Evolutionary conservation across 2,113 vertebrate genomes (phyloP), one percentile per base, ranked within the genome.

Genomic region (Hippocampus mohnikei): DNA sequence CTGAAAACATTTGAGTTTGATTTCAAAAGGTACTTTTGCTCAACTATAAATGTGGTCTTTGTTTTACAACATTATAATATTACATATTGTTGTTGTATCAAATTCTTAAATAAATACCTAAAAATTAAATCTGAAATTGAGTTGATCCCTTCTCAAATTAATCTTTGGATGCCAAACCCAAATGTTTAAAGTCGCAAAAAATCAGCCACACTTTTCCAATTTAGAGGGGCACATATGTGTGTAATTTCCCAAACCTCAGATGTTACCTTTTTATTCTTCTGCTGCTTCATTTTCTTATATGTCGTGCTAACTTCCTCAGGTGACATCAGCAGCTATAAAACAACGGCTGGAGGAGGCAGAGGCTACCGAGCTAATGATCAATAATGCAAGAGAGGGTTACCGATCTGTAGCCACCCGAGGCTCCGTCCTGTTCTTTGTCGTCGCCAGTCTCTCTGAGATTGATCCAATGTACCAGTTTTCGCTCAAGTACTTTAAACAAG

Each of bases 401-500:
- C 85, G 91, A 1, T 84, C 92, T 0, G 91, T 95, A 20, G 89
- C 93, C 56, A 88, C 91, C 8, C 91, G 85, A 25, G 93, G 91
- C 52, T 94, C 93, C 2, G 84, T 93, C 44, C 88, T 93, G 72
- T 93, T 93, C 79, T 96, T 95, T 58, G 90, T 93, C 50, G 92
- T 93, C 2, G 90, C 92, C 62, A 92, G 91, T 76, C 91, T 95
- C 21, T 93, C 94, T 1, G 94, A 96, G 79, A 93, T 93, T 25
- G 94, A 95, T 80, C 91, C 91, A 0, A 93, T 94, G 91, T 93
- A 95, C 81, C 93, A 94, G 60, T 94, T 94, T 79, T 94, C 94
- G 20, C 82, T 96, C 29, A 96, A 96, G 74, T 96, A 94, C 81
- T 96, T 96, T 85, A 96, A 95, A 78, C 90, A 95, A 81, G 89